Base-by-base conservation (phyloP, 2,888 invertebrate species). In the Rutpela maculata region DNA sequence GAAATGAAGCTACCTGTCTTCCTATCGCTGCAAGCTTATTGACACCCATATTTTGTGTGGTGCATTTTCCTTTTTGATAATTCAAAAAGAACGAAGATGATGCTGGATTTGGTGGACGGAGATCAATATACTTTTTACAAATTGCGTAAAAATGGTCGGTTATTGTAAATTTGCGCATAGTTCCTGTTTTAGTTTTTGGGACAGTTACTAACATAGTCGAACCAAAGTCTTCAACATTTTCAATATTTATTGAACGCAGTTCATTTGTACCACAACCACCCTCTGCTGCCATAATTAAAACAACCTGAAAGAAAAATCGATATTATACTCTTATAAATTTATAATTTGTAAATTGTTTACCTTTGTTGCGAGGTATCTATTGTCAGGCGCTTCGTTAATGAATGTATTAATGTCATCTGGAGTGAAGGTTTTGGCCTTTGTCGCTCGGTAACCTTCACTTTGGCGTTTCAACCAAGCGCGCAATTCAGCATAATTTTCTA, bases 351-450 rank as follows among this genome's bases (percentile, higher is more conserved):
- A 9, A 35, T 0, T 35, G 4, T 26, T 26, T 26, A 80, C 78
- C 76, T 81, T 81, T 18, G 75, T 79, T 56, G 71, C 68, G 35
- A 82, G 67, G 75, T 76, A 80, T 31, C 19, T 65, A 38, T 74
- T 17, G 63, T 81, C 78, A n/a, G 81, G 80, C n/a, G 82, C 81
- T 62, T 81, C 78, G n/a, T 65, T 68, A 17, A 80, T 71, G 63
- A 82, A 81, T 68, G 22, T 79, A 50, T 79, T 76, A 15, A 86
- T 75, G 72, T 87, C 78, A 38, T 83, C 79, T 26, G 82, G 75
- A 17, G 85, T 81, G 17, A 87, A 85, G 18, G 76, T 80, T 76
- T 84, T 83, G 7, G 87, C 82, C 78, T 86, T 85, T 78, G 86
- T 86, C 57, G 84, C 73, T 62, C 57, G 26, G 78, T 84, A 86